Evolutionary conservation across 1,140 invertebrate genomes (phyloP), one percentile per base, ranked within the genome.

Genomic region (Lasaia peninsularis): DNA sequence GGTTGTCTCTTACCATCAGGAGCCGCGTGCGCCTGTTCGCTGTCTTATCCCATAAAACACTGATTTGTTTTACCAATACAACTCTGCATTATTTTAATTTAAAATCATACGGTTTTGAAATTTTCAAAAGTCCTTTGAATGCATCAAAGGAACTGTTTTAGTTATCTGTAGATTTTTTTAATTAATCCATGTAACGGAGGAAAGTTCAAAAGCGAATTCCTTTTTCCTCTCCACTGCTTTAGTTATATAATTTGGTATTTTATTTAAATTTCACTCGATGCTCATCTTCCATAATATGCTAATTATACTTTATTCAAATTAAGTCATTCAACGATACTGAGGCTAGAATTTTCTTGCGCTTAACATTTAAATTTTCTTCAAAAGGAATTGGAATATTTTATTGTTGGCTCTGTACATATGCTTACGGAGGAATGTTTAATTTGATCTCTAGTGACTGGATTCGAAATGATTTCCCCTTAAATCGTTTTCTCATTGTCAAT

Each of bases 401-500:
- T 44, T 44, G 37, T 44, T 44, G 37, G 37, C 18, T 44, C 37
- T 18, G 37, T 44, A 44, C 37, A 44, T 44, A 44, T 44, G 37
- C 37, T 44, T 12, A 44, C 12, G 37, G 9, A 44, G 37, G 34
- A 40, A 44, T 44, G 16, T 44, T 44, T 44, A 44, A 44, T 44
- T 14, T 44, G 37, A 44, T 44, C 16, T 44, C 37, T 44, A 44
- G 37, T 44, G 37, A 44, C 37, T 48, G 40, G 18, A 48, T 21
- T 21, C 40, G 11, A 48, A 16, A 48, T 48, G 20, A 48, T 48
- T 48, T 48, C 40, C 11, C 20, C 20, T 48, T 20, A 48, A 48
- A 20, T 48, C 40, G 40, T 48, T 48, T 48, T 48, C 40, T 48
- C 18, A 48, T 16, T 48, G 40, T 48, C 40, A 48, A 48, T 48